Percentiles rank a stretch among this genome's conserved stretches.
Evolutionary conservation across 2,888 invertebrate species (phyloP).

Genomic region (Neoascia interrupta): DNA sequence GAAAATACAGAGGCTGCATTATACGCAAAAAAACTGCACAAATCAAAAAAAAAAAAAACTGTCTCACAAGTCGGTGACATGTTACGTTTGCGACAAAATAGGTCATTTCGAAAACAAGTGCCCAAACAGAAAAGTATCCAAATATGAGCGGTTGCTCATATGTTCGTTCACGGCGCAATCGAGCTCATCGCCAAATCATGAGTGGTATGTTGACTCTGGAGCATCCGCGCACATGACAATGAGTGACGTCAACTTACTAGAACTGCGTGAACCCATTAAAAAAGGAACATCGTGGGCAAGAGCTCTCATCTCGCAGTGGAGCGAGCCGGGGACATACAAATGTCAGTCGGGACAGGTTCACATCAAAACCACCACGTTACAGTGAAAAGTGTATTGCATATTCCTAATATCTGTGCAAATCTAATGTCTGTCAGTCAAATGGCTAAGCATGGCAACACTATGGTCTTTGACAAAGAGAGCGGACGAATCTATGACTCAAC

Average conservation of each 20-base stretch:
- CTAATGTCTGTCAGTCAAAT: conserved; percentile 13
- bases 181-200: conserved; percentile 9
- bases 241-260: conserved; percentile 13
- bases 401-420: conserved; percentile 22
- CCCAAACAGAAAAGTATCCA: conserved; percentile 1
- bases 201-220: too few species aligned
- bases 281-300: conserved; percentile 15
- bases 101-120: conserved; percentile 5
- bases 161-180: conserved; percentile 10
- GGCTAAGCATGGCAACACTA: too few species aligned
- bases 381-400: conserved; percentile 17
- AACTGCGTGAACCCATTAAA: conserved; percentile 10
- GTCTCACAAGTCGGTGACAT: too few species aligned
- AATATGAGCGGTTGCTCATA: background rate
- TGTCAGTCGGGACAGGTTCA: background rate
- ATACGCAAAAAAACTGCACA: too few species aligned
- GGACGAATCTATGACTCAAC: too few species aligned
- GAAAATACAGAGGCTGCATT: conserved; percentile 5
- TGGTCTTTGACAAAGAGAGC: too few species aligned
- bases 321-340: too few species aligned
- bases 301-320: conserved; percentile 15
- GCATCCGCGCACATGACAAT: too few species aligned
- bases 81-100: background rate
- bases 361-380: background rate
- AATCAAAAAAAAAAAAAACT: too few species aligned